A percentile compares a stretch with the other conserved stretches of the same genome.
These are phyloP conservation scores for Ochotona curzoniae DNA, from an alignment of 2,113 vertebrate genomes.

Conservation along the genomic window DNA sequence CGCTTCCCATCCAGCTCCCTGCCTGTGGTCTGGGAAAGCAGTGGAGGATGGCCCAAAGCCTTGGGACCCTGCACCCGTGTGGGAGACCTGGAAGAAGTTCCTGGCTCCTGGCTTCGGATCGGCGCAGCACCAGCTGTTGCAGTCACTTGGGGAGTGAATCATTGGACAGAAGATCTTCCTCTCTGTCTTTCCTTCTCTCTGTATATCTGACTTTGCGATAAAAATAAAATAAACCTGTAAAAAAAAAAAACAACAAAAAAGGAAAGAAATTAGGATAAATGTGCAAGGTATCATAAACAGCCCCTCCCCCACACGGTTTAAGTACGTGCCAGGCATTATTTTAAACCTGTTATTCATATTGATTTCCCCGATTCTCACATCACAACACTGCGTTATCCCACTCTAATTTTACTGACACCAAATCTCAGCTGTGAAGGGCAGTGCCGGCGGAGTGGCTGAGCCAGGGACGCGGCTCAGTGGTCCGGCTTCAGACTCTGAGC, in stretches of 20 bases:
- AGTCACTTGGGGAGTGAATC: too few relatives aligned
- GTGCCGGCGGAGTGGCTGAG: neutral
- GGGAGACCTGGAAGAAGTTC: too few relatives aligned
- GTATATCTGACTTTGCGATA: too few relatives aligned
- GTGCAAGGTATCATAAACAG: neutral
- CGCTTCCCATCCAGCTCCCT: too few relatives aligned
- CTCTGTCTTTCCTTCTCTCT: too few relatives aligned
- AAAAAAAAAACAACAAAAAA: neutral
- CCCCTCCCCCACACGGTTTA: neutral
- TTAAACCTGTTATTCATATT: neutral
- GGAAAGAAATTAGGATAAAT: neutral
- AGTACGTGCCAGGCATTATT: neutral
- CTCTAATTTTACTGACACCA: neutral
- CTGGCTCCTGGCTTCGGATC: too few relatives aligned
- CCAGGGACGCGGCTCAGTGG: neutral
- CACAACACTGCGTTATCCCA: neutral
- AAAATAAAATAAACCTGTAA: too few relatives aligned
- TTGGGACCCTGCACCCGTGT: too few relatives aligned
- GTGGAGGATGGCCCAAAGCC: too few relatives aligned
- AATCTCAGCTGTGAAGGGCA: neutral
- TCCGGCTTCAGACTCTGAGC: neutral
- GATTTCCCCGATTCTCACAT: neutral
- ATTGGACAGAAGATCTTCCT: too few relatives aligned
- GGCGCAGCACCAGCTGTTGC: too few relatives aligned
- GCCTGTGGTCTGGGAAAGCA: too few relatives aligned